A percentile compares a stretch with the other conserved stretches of the same genome.
Evolutionary conservation across 2,113 vertebrate genomes (phyloP).

Genomic region (Rattus rattus): DNA sequence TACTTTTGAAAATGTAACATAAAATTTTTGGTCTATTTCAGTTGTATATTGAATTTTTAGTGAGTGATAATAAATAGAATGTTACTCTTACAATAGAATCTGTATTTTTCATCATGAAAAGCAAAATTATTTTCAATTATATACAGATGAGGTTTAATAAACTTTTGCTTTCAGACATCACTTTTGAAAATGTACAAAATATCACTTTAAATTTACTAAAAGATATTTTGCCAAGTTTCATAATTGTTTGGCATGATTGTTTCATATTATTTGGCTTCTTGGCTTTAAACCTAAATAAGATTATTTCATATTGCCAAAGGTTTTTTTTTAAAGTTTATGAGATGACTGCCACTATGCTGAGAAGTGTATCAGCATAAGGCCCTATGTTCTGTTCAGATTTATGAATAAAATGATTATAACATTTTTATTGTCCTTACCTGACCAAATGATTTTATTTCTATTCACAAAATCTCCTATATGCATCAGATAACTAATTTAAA

Average conservation of each 20-base stretch:
- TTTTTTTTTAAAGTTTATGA: background rate
- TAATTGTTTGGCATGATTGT: too few species aligned
- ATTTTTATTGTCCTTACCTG: too few species aligned
- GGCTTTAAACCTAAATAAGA: background rate
- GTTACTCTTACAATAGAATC: background rate
- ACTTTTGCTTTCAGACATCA: background rate
- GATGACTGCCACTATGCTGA: background rate
- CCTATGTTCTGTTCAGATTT: background rate
- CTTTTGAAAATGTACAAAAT: background rate
- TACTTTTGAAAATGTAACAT: background rate
- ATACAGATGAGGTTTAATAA: background rate
- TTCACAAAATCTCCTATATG: background rate
- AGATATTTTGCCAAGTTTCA: background rate
- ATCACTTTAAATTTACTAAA: background rate
- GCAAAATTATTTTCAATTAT: background rate
- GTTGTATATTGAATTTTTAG: background rate
- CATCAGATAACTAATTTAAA: background rate
- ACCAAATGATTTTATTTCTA: background rate
- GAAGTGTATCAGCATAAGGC: background rate
- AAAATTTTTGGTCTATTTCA: slow-evolving; percentile 35
- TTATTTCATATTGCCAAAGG: background rate
- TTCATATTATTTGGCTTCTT: background rate
- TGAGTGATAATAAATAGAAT: background rate
- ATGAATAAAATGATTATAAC: background rate
- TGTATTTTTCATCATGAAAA: background rate